phyloP scores from a whole-genome alignment of 2,888 invertebrate species.

The Gymnocheta viridis region DNA sequence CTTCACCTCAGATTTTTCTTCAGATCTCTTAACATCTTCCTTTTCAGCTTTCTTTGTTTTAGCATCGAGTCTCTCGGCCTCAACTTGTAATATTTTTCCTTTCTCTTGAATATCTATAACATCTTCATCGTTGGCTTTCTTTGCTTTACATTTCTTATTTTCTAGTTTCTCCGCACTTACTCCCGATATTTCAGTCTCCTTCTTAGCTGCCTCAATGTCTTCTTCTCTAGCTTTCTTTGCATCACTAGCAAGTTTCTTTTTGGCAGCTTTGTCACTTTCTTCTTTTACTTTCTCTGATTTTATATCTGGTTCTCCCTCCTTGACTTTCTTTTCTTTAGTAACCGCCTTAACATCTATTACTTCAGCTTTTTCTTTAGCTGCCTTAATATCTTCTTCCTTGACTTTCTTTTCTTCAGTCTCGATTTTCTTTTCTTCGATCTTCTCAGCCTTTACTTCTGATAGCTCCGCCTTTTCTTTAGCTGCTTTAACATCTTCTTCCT shows the following conservation, averaged over 20 bases:
- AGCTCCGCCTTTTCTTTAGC: conserved; percentile 12
- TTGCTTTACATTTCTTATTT: conserved; percentile 6
- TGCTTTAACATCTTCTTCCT: conserved; percentile 3
- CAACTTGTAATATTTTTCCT: too few species aligned
- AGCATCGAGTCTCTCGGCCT: conserved; percentile 57
- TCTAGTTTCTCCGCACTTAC: conserved; percentile 23
- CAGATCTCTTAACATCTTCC: conserved; percentile 32
- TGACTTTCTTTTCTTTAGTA: conserved; percentile 40
- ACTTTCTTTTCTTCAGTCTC: conserved; percentile 10
- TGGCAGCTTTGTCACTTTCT: background rate
- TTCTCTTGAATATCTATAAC: too few species aligned
- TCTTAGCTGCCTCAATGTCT: conserved; percentile 6
- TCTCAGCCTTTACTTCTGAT: conserved; percentile 12
- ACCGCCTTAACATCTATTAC: conserved; percentile 26
- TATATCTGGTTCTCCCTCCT: conserved; percentile 20
- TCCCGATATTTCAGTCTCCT: conserved; percentile 38
- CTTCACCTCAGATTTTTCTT: conserved; percentile 39
- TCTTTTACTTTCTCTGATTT: conserved; percentile 30
- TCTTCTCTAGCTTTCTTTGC: conserved; percentile 32
- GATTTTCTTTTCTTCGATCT: conserved; percentile 37
- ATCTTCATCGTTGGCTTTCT: conserved; percentile 22
- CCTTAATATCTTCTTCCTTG: background rate
- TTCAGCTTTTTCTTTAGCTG: conserved; percentile 27
- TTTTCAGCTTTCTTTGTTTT: background rate
- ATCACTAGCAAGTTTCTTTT: conserved; percentile 11